Conservation (phyloP, 2,888 invertebrate species). For the Cremastinae sp. region DNA sequence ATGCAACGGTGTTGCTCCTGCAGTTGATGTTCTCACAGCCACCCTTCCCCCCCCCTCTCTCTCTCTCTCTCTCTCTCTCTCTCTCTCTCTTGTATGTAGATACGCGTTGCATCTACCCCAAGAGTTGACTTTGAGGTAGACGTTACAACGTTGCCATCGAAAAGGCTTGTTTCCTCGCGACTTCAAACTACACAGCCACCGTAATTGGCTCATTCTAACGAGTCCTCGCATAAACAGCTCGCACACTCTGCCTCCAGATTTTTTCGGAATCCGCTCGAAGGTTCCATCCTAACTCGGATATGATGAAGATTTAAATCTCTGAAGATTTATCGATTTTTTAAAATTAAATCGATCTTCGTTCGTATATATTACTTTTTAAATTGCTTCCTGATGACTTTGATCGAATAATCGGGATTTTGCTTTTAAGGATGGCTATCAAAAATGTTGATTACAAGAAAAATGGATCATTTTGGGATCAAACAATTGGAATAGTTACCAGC, state of each 20-base stretch:
- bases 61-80: neutral
- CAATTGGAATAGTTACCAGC: too few species aligned
- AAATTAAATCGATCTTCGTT: too few species aligned
- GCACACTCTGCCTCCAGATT: neutral
- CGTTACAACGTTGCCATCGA: neutral
- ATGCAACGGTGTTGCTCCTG: slow-evolving; percentile 34
- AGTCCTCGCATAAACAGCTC: slow-evolving; percentile 1
- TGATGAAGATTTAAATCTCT: too few species aligned
- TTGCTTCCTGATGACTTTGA: too few species aligned
- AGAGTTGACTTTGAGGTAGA: slow-evolving; percentile 37
- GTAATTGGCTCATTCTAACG: slow-evolving; percentile 15
- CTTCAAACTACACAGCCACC: neutral
- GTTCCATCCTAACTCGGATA: too few species aligned
- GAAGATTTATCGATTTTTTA: too few species aligned
- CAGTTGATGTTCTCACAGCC: slow-evolving; percentile 46
- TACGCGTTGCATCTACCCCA: slow-evolving; percentile 11
- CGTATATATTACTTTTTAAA: too few species aligned
- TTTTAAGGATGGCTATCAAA: too few species aligned
- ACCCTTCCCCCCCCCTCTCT: slow-evolving; percentile 16
- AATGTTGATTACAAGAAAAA: too few species aligned
- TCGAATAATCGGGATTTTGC: too few species aligned
- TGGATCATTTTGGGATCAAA: too few species aligned
- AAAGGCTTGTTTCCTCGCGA: slow-evolving; percentile 21
- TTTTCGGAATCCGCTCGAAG: neutral
- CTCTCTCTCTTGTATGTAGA: neutral